These are phyloP conservation scores for Lophius americanus DNA, from an alignment of 2,797 vertebrate species.

Conservation along the genomic window DNA sequence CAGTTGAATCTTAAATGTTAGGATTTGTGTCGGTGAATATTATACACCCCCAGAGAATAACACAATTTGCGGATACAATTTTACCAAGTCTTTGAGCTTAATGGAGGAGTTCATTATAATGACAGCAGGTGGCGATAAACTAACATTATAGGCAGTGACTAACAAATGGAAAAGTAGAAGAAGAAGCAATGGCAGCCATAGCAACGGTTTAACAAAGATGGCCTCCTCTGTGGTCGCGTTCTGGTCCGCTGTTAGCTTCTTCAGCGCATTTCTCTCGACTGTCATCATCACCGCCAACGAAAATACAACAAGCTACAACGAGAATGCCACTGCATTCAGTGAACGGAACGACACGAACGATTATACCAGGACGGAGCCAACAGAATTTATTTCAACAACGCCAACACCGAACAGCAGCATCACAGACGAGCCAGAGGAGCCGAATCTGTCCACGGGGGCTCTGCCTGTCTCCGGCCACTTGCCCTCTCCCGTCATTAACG, in stretches of 20 bases:
- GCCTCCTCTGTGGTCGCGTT: background rate
- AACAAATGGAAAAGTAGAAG: background rate
- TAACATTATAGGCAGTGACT: background rate
- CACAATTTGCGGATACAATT: too few species aligned
- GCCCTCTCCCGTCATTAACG: constrained; percentile 22
- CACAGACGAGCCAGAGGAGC: background rate
- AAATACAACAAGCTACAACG: constrained; percentile 8
- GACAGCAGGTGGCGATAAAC: constrained; percentile 13
- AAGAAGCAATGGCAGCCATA: constrained; percentile 36
- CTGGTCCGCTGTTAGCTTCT: fast-evolving
- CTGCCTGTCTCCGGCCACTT: constrained; percentile 58
- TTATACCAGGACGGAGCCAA: background rate
- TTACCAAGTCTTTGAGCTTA: too few species aligned
- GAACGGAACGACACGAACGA: background rate
- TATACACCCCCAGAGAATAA: too few species aligned
- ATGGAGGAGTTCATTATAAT: background rate
- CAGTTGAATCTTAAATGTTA: too few species aligned
- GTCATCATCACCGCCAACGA: background rate
- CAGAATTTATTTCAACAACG: background rate
- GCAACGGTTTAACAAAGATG: constrained; percentile 65
- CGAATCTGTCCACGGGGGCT: background rate
- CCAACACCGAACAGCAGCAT: background rate
- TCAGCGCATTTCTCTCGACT: constrained; percentile 14
- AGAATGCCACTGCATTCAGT: background rate
- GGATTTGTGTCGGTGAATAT: too few species aligned